Evolutionary conservation across 2,113 vertebrate genomes (phyloP), one percentile per base, ranked within the genome.

Genomic region (sheep (Ovis aries)): DNA sequence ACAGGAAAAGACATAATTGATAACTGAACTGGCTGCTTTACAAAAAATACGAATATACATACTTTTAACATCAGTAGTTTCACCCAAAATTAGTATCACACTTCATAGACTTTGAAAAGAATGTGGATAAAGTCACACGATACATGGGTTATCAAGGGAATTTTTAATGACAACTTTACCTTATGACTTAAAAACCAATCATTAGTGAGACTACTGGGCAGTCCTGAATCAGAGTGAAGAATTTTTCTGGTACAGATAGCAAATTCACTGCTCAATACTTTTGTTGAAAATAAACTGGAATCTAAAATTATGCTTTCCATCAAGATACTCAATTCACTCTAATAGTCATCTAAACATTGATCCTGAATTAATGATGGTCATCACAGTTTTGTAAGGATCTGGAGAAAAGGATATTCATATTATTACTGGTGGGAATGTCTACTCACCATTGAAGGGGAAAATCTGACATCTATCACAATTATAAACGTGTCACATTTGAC

Each of bases 31-130:
- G 77, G n/a, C 33, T 53, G 52, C 15, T 77, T 95, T 53, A 81
- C 36, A 96, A 95, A 83, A 96, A 53, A 60, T 23, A 93, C 50
- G 25, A 90, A 84, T 81, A 90, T 36, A 13, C 2, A 36, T 40
- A 59, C 5, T 78, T 95, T 62, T 50, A 95, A 97, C 78, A 90
- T n/a, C 64, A 92, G 86, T 86, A 91, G 77, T 92, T 94, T 25
- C 45, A 96, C 17, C 57, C 62, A 60, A 81, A 91, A 93, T 91
- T n/a, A 88, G 14, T 78, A 96, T 86, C 43, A 62, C 16, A 71
- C 19, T 88, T 95, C 43, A 7, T 3, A 92, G n/a, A 40, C 33
- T 78, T 82, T 94, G 89, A 96, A 97, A 92, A 88, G 12, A 92
- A 91, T 36, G 43, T 62, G 78, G 33, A 81, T 64, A 90, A 97